These are phyloP conservation scores for Echiichthys vipera DNA, from an alignment of 2,797 vertebrate species.

Conservation along the genomic window DNA sequence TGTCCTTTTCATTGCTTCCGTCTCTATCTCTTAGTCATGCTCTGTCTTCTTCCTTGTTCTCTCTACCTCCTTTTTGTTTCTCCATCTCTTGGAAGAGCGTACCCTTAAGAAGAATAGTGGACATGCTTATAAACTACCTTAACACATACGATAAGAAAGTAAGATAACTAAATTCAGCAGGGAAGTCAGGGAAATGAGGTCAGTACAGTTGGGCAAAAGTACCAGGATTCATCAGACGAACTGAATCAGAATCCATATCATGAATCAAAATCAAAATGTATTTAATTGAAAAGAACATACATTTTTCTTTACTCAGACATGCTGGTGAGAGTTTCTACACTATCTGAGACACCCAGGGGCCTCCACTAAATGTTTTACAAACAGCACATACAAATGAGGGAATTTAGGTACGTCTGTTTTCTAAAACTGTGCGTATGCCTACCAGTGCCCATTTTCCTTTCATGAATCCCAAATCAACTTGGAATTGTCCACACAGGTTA, in stretches of 20 bases:
- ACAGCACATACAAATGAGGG: too few relatives aligned
- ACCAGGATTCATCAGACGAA: background rate
- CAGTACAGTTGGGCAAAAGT: conserved; percentile 13
- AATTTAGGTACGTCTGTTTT: too few relatives aligned
- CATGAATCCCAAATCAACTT: too few relatives aligned
- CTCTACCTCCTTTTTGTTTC: conserved; percentile 15
- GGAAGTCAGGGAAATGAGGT: conserved; percentile 25
- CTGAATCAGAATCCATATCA: background rate
- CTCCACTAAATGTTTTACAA: too few relatives aligned
- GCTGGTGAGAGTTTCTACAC: background rate
- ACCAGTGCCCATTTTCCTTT: too few relatives aligned
- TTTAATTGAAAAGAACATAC: background rate
- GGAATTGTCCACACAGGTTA: too few relatives aligned
- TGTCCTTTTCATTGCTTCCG: conserved; percentile 15
- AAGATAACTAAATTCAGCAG: conserved; percentile 10
- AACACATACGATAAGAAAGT: background rate
- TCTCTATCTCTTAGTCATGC: conserved; percentile 31
- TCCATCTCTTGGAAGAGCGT: conserved; percentile 22
- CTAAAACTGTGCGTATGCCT: too few relatives aligned
- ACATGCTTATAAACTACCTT: conserved; percentile 1
- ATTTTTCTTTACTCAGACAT: background rate
- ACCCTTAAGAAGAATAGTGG: background rate
- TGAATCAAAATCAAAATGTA: background rate
- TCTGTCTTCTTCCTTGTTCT: conserved; percentile 20
- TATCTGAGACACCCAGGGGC: too few relatives aligned